Evolutionary conservation across 2,113 vertebrate genomes (phyloP).

Genomic region (Tinamus guttatus): DNA sequence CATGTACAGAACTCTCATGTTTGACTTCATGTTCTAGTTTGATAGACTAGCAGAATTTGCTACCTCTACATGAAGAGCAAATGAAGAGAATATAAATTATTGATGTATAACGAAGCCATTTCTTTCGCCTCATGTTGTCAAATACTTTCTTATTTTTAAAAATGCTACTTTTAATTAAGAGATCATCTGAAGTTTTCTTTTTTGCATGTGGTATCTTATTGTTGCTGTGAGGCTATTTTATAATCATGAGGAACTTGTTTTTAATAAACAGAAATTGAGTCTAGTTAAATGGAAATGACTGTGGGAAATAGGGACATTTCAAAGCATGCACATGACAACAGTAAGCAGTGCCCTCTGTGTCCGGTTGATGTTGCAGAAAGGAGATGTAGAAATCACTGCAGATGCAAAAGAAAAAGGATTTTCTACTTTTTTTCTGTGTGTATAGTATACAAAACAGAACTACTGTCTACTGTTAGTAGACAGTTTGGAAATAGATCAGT

Average conservation of each 20-base stretch:
- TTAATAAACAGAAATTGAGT: slow-evolving; percentile 19
- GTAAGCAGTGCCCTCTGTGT: background rate
- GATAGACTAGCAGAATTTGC: background rate
- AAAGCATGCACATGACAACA: background rate
- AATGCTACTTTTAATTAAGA: background rate
- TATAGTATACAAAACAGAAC: background rate
- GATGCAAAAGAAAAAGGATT: background rate
- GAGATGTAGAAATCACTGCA: background rate
- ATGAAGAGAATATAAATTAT: background rate
- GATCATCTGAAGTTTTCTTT: background rate
- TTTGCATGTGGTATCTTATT: background rate
- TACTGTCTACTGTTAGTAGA: background rate
- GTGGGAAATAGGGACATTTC: background rate
- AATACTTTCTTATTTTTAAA: background rate
- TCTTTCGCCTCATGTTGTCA: background rate
- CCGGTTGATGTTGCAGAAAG: background rate
- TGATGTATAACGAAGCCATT: background rate
- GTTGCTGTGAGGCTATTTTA: background rate
- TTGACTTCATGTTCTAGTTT: background rate
- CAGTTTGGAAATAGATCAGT: background rate
- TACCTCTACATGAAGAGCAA: background rate
- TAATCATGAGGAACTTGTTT: background rate
- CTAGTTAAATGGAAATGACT: background rate
- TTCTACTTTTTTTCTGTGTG: background rate
- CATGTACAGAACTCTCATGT: background rate